Conservation (phyloP, 92 coral and sea anemone species). For the Actinernus sp. region DNA sequence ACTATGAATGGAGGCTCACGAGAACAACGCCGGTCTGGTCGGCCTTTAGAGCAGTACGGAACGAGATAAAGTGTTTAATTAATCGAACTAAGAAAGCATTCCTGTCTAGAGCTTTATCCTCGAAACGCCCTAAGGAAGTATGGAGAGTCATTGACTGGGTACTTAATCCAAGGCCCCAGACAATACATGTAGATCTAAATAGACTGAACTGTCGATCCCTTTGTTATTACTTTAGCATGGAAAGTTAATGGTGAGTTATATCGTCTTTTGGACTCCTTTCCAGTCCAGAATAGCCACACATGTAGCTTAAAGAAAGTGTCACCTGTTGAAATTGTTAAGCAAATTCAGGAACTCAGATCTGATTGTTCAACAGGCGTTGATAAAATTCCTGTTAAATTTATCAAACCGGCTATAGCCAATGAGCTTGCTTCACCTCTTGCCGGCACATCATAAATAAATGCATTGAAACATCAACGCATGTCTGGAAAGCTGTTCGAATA, state of each 20-base stretch:
- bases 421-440: conserved; percentile 9
- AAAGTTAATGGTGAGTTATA: conserved; percentile 12
- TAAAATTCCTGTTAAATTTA: conserved; percentile 34
- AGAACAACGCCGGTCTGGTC: too few species aligned
- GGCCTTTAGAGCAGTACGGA: conserved; percentile 58
- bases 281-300: neutral
- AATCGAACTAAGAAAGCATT: conserved; percentile 46
- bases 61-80: conserved; percentile 52
- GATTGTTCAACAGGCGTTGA: conserved; percentile 43
- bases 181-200: conserved; percentile 34
- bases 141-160: conserved; percentile 66
- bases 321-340: conserved; percentile 14
- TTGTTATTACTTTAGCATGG: too few species aligned
- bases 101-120: conserved; percentile 39
- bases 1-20: too few species aligned
- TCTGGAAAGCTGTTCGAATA: conserved; percentile 39
- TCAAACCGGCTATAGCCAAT: conserved; percentile 13
- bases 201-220: too few species aligned
- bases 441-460: conserved; percentile 24
- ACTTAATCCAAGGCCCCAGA: conserved; percentile 59
- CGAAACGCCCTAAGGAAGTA: conserved; percentile 61
- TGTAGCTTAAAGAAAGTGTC: conserved; percentile 4
- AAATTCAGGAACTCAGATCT: conserved; percentile 20
- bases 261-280: conserved; percentile 6
- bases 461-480: neutral